phyloP scores from a whole-genome alignment of 1,140 invertebrate genomes.

The Bombus soroeensis region DNA sequence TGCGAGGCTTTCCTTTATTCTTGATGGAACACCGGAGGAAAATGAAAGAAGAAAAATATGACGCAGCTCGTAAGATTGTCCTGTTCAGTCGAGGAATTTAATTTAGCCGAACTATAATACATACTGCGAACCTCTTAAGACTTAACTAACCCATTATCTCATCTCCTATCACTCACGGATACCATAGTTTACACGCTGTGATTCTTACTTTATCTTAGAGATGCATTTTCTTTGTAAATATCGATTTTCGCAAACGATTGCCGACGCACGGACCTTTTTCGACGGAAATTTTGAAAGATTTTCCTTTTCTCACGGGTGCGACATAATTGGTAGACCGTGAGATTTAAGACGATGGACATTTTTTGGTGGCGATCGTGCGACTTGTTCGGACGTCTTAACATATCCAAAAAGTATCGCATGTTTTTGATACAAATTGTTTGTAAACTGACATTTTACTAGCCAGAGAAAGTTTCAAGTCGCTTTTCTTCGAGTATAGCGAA shows the following conservation, averaged over 20 bases:
- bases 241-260: background rate
- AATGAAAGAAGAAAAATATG: background rate
- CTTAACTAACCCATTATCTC: constrained; percentile 10
- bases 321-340: background rate
- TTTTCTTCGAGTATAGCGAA: background rate
- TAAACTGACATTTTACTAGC: too few species aligned
- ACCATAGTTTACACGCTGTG: background rate
- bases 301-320: background rate
- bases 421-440: background rate
- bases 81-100: background rate
- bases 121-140: background rate
- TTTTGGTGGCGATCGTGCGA: background rate
- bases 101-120: background rate
- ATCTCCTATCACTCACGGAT: background rate
- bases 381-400: background rate
- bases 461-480: background rate
- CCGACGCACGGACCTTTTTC: constrained; percentile 1
- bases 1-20: background rate
- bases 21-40: background rate
- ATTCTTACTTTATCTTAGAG: background rate
- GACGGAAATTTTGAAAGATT: background rate
- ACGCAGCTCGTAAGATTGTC: constrained; percentile 37
- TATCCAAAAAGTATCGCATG: background rate
- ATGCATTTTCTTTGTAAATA: background rate
- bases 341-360: too few species aligned